Conservation (phyloP, 2,888 invertebrate species). For the Drosophila setosimentum region DNA sequence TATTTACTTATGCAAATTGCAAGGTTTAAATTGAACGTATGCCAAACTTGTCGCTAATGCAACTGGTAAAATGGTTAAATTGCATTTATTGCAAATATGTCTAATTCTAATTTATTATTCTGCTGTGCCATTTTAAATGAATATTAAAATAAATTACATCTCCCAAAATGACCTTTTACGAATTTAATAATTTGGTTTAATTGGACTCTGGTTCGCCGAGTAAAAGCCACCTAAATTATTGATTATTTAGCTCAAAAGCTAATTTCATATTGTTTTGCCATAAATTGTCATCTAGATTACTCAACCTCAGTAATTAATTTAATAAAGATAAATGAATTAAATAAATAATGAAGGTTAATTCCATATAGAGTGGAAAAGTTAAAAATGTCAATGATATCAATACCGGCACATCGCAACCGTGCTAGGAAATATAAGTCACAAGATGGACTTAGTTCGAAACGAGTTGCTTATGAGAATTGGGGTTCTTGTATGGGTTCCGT, state of each 20-base stretch:
- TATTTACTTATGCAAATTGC: constrained; percentile 25
- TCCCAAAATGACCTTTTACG: background rate
- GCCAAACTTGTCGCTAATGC: constrained; percentile 40
- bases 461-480: constrained; percentile 66
- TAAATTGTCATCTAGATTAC: background rate
- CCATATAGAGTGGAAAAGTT: background rate
- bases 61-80: constrained; percentile 42
- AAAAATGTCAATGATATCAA: background rate
- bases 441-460: too few relatives aligned
- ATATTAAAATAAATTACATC: constrained; percentile 11
- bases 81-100: constrained; percentile 30
- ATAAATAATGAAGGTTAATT: background rate
- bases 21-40: constrained; percentile 49
- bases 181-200: constrained; percentile 13
- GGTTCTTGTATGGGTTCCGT: background rate
- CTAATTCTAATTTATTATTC: constrained; percentile 25
- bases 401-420: background rate
- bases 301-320: background rate
- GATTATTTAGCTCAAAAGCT: constrained; percentile 1
- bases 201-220: background rate
- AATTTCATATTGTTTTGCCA: background rate
- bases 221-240: constrained; percentile 8
- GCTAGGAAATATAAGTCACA: background rate
- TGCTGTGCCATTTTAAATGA: constrained; percentile 11
- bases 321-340: background rate